These are phyloP conservation scores for Hydrozoanthus tunicans DNA, from an alignment of 64 coral and sea anemone species.

Conservation along the genomic window DNA sequence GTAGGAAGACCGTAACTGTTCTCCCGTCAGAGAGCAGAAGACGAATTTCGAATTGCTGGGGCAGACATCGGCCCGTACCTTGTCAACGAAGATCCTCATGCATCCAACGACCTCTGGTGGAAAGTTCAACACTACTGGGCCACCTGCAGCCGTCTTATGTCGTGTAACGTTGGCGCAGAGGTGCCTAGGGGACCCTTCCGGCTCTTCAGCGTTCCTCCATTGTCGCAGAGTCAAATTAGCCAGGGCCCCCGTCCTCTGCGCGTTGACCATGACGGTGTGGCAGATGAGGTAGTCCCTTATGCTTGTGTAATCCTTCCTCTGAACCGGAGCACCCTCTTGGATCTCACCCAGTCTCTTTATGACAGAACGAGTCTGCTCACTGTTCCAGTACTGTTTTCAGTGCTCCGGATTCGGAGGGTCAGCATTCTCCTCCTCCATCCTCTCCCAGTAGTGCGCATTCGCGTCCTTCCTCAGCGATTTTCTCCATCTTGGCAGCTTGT, in stretches of 20 bases:
- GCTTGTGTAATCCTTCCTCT: neutral
- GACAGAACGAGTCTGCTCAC: neutral
- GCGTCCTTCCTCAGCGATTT: neutral
- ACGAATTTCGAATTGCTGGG: neutral
- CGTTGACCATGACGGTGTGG: conserved; percentile 6
- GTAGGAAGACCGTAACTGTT: neutral
- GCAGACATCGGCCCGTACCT: neutral
- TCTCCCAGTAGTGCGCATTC: neutral
- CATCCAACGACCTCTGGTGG: neutral
- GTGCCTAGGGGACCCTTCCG: neutral
- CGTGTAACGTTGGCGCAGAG: neutral
- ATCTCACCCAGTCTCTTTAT: neutral
- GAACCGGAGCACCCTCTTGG: no score
- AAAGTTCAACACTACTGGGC: neutral
- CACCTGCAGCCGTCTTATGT: neutral
- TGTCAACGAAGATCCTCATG: neutral
- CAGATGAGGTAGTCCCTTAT: conserved; percentile 1
- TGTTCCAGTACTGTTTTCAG: neutral
- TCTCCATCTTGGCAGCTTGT: neutral
- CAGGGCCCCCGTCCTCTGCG: neutral
- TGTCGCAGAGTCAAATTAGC: neutral
- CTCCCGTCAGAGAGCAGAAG: neutral
- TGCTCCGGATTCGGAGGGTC: neutral
- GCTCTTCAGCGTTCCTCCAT: neutral
- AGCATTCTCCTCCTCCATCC: neutral